Evolutionary conservation across 2,797 vertebrate species (phyloP), one percentile per base, ranked within the genome.

Genomic region (Melanotaenia parkinsoni): DNA sequence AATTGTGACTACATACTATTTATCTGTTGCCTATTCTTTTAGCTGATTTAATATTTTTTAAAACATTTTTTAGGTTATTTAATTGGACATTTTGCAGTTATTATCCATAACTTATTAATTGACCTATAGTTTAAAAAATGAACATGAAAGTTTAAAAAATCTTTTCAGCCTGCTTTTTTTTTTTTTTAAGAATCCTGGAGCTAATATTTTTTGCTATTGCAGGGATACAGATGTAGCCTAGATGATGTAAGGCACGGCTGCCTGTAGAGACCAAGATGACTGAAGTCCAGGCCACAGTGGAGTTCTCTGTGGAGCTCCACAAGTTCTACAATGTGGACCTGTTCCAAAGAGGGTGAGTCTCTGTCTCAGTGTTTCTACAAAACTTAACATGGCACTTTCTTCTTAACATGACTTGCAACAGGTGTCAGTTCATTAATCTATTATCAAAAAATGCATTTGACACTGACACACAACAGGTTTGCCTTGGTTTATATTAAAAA

Each of bases 271-370:
- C 91, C 95, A 97, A 89, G 92, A 99, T 99, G 98, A 96, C 95
- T 90, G 94, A 95, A 95, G 95, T 99, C 88, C 98, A 99, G 95
- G 97, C 97, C 92, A 99, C 97, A 82, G 96, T 98, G 93, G 98
- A 99, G 95, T 99, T 99, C 93, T 97, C 96, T 70, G 96, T 99
- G 93, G 98, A 99, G 92, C 96, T 99, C 90, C 98, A 98, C 94
- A 99, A 99, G 92, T 99, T 99, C 94, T 99, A 99, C 94, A 99
- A 99, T 84, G 98, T 99, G 92, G 98, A 99, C 95, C 95, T 99
- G 79, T 99, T 99, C 94, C 98, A 99, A 91, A 96, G 98, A 96
- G 98, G 98, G 98, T 98, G 83, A 93, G 96, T 86, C 28, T 59
- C 50, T 35, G 3, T 37, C 14, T 67, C 32, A 40, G 35, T 63